Conservation (phyloP, 2,113 vertebrate genomes). For the Dicrurus megarhynchus region DNA sequence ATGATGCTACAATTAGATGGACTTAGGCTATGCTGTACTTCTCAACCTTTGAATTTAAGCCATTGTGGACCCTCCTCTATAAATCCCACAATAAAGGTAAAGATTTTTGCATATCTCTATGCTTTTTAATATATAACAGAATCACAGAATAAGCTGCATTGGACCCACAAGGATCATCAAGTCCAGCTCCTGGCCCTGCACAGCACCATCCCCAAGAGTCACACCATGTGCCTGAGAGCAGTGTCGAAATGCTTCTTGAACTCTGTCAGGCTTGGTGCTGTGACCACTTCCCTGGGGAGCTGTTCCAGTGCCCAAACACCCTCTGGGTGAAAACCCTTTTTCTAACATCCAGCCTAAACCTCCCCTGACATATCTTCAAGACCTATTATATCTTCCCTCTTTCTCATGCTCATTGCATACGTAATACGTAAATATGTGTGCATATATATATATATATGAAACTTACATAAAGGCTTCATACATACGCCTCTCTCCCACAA, state of each 20-base stretch:
- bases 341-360: not conserved
- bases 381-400: not conserved
- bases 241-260: not conserved
- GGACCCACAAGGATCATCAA: no score
- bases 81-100: not conserved
- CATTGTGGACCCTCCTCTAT: not conserved
- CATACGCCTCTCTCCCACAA: no score
- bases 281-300: not conserved
- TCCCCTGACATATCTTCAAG: not conserved
- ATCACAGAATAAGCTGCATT: not conserved
- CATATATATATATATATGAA: not conserved
- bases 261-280: not conserved
- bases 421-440: not conserved
- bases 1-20: not conserved
- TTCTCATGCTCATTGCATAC: rapidly evolving
- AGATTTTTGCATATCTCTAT: not conserved
- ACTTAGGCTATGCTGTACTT: not conserved
- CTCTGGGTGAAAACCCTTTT: not conserved
- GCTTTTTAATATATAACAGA: not conserved
- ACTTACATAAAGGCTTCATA: not conserved
- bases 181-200: not conserved
- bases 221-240: not conserved
- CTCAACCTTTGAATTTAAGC: not conserved
- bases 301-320: not conserved
- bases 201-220: no score